Percentiles rank a stretch among this genome's conserved stretches.
These are phyloP conservation scores for Camelus bactrianus DNA, from an alignment of 2,113 vertebrate species.

Conservation along the genomic window DNA sequence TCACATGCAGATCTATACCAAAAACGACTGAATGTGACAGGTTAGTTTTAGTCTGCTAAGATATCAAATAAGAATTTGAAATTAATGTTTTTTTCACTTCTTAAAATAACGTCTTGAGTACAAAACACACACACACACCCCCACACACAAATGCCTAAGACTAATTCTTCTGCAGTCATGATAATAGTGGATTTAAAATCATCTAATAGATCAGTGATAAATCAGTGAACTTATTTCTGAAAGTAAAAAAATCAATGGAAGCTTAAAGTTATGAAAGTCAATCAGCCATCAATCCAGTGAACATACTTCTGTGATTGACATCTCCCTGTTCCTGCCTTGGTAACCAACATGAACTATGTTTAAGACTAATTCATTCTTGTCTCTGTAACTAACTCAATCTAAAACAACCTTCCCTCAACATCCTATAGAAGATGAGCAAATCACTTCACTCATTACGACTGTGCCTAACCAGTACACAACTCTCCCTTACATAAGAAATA, in stretches of 20 bases:
- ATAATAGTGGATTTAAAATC: background rate
- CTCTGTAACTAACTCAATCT: background rate
- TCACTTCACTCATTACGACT: background rate
- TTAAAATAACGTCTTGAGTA: constrained; percentile 1
- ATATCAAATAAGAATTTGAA: constrained; percentile 30
- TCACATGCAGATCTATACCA: background rate
- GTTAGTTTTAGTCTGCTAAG: background rate
- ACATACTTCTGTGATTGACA: background rate
- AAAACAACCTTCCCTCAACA: background rate
- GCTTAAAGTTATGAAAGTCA: background rate
- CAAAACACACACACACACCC: background rate
- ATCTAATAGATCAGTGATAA: background rate
- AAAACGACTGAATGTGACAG: background rate
- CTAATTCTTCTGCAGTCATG: background rate
- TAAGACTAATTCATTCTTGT: constrained; percentile 2
- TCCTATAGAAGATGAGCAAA: background rate
- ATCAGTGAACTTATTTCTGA: background rate
- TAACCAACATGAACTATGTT: background rate
- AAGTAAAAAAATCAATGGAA: background rate
- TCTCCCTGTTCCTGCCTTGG: background rate
- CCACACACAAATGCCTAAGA: background rate
- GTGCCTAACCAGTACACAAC: background rate
- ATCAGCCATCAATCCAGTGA: background rate
- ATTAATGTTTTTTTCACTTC: background rate
- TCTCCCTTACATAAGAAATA: background rate